Base-by-base conservation (phyloP, 2,888 invertebrate genomes). In the Stomorhina lunata region DNA sequence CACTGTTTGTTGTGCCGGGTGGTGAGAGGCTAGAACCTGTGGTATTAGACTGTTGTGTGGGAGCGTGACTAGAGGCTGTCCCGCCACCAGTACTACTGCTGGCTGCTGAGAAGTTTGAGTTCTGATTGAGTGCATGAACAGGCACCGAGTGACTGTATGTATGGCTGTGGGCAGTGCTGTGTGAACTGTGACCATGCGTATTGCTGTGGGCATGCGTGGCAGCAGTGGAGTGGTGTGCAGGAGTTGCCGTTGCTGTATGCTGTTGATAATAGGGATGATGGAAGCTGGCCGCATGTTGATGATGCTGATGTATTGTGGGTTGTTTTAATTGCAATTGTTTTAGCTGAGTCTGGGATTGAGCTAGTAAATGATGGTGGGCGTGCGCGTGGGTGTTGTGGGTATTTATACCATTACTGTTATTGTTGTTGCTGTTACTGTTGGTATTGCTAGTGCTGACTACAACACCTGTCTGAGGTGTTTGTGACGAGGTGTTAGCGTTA, bases 41-140 rank as follows among this genome's bases (percentile, higher is more conserved):
- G 6, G 86, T 85, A 50, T 89, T 89, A 3, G 89, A 89, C 73
- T 89, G 89, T 77, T 89, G 89, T 27, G 89, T 89, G 57, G 89
- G 89, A 55, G 89, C 89, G 85, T 89, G 89, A 83, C 89, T 89
- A 82, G 89, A 89, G 15, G 88, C 87, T 68, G 89, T 89, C 27
- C 86, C 86, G 76, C 89, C 89, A 34, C 89, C 89, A n/a, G 89
- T 89, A 65, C 89, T 89, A 25, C 88, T 89, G 50, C 89, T 89
- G 65, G 89, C 89, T 34, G 89, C 89, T 66, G 89, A 89, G 80
- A 89, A 89, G 72, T 89, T 89, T 1, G 89, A 89, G 65, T 89
- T 89, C 78, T 89, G 89, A 79, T 89, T 89, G 5, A 89, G 81
- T 25, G 89, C 88, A 69, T 89, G 89, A 65, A 89, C 87, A n/a